Conservation (phyloP, 2,797 vertebrate species). For the Brachyalestes nurse region DNA sequence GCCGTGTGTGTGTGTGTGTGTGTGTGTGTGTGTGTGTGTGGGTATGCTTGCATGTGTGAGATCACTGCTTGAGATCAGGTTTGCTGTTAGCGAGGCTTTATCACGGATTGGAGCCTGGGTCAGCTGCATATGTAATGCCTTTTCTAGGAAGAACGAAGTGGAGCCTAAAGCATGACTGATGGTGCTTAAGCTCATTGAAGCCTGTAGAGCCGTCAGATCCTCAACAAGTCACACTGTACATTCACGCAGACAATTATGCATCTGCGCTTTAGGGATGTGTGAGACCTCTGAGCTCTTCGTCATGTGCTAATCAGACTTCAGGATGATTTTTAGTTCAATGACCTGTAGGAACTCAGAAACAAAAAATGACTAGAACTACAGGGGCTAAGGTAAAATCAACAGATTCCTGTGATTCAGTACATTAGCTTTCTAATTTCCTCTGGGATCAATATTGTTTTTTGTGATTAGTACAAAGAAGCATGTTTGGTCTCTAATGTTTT, state of each 20-base stretch:
- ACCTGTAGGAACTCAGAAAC: background rate
- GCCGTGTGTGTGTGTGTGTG: conserved; percentile 15
- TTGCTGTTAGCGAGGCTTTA: conserved; percentile 51
- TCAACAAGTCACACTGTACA: conserved; percentile 66
- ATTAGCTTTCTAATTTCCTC: too few species aligned
- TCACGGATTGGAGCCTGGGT: conserved; percentile 60
- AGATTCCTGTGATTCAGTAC: too few species aligned
- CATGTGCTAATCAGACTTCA: too few species aligned
- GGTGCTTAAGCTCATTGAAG: conserved; percentile 84
- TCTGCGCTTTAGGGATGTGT: conserved; percentile 21
- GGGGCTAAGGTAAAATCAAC: too few species aligned
- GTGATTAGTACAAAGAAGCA: too few species aligned
- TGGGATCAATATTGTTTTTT: too few species aligned
- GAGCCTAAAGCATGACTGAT: conserved; percentile 75
- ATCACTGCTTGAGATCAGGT: conserved; percentile 30
- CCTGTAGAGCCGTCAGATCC: conserved; percentile 74
- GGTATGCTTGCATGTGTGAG: conserved; percentile 22
- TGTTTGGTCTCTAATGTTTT: too few species aligned
- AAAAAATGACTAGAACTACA: too few species aligned
- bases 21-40: conserved; percentile 31
- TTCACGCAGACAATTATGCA: conserved; percentile 32
- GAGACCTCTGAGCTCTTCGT: conserved; percentile 8
- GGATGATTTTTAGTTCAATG: too few species aligned
- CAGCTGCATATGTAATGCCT: conserved; percentile 65
- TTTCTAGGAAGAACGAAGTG: conserved; percentile 78